Percentiles rank a stretch among this genome's conserved stretches.
These are phyloP conservation scores for Himantopus leucocephalus DNA, from an alignment of 2,113 vertebrate species.

Conservation along the genomic window DNA sequence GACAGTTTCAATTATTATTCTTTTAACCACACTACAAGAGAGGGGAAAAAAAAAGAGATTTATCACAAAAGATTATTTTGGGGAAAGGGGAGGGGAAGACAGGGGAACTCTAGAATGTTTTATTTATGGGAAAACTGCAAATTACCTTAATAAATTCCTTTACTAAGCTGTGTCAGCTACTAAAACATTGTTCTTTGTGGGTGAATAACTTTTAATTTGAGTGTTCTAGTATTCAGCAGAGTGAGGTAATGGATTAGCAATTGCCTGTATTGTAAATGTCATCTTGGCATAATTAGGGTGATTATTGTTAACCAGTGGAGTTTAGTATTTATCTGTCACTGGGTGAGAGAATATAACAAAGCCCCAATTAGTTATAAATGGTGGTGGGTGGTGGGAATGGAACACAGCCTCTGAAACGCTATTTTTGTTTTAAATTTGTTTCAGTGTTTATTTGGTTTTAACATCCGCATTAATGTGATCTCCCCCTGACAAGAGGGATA, in stretches of 20 bases:
- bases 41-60: background rate
- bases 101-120: constrained; percentile 38
- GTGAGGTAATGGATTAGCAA: constrained; percentile 73
- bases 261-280: constrained; percentile 72
- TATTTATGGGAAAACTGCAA: constrained; percentile 67
- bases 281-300: constrained; percentile 71
- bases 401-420: background rate
- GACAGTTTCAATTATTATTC: constrained; percentile 12
- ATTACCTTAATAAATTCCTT: constrained; percentile 71
- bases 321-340: constrained; percentile 72
- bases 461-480: background rate
- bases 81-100: background rate
- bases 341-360: constrained; percentile 64
- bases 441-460: background rate
- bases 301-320: constrained; percentile 73
- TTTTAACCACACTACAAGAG: background rate
- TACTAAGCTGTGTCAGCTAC: constrained; percentile 65
- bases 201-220: constrained; percentile 75
- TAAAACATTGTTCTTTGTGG: constrained; percentile 73
- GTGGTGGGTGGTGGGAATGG: constrained; percentile 42
- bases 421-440: constrained; percentile 10
- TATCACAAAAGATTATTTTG: constrained; percentile 16
- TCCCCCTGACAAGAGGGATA: background rate
- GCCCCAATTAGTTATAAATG: constrained; percentile 58
- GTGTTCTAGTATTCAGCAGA: constrained; percentile 64